A percentile compares a stretch with the other conserved stretches of the same genome.
Conservation (phyloP, 23 tunicate species). For the Styela clava region DNA sequence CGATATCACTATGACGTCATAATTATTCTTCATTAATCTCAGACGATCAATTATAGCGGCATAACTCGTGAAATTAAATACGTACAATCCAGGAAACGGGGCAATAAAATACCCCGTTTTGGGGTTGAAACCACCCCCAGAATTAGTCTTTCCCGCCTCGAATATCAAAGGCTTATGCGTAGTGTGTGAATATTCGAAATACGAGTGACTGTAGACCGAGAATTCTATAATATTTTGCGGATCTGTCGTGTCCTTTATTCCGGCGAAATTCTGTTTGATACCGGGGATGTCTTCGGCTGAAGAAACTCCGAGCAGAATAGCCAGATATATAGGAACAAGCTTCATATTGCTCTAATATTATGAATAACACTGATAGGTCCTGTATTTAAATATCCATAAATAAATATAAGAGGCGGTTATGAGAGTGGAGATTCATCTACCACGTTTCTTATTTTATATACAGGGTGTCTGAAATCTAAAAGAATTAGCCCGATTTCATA, state of each 20-base stretch:
- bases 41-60: conserved; percentile 15
- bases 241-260: not conserved
- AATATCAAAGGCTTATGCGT: conserved; percentile 18
- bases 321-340: not conserved
- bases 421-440: too few relatives aligned
- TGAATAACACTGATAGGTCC: not conserved
- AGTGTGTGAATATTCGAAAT: not conserved
- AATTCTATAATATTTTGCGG: not conserved
- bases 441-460: too few relatives aligned
- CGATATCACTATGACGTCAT: conserved; percentile 43
- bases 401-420: too few relatives aligned
- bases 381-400: too few relatives aligned
- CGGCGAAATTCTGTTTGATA: not conserved
- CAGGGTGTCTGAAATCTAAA: too few relatives aligned
- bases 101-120: conserved; percentile 39
- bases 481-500: too few relatives aligned
- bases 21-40: conserved; percentile 60
- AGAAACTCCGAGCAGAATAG: not conserved
- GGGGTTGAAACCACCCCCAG: conserved; percentile 39
- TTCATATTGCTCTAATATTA: not conserved
- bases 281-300: not conserved
- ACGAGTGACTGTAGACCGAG: not conserved
- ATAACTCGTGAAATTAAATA: conserved; percentile 35
- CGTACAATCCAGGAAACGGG: conserved; percentile 42
- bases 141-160: conserved; percentile 28